Evolutionary conservation across 1,140 invertebrate genomes (phyloP), one percentile per base, ranked within the genome.

Genomic region (Rhyacophila brunnea): DNA sequence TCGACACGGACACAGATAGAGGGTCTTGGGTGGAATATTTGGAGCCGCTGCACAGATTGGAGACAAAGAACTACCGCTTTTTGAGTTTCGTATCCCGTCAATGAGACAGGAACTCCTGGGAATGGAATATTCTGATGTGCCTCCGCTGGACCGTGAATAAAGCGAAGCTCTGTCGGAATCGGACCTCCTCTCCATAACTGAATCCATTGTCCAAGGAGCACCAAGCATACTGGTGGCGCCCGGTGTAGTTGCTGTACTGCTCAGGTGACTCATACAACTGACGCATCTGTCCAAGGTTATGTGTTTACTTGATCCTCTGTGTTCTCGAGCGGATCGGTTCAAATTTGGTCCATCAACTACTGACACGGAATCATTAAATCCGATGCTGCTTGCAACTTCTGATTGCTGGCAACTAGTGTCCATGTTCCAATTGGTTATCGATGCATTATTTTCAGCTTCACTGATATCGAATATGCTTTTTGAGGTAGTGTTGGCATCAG

Each of bases 191-290:
- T 78, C 77, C 23, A 74, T 66, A 17, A 77, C 73, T 51, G 76
- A 76, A 28, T 84, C 82, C 80, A 83, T 83, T 1, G 80, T 85
- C 85, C 84, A 85, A 11, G 80, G 81, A 47, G 76, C 84, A 62
- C 74, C 82, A 68, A 75, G 71, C 68, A 82, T 44, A 68, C 55
- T 54, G 47, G 19, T 43, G 0, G 51, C 52, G 5, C 73, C 72
- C 6, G 75, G 75, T n/a, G 63, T 68, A 6, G 75, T 80, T 18
- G 78, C 77, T 62, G 83, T 81, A 0, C 80, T 78, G 35, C 87
- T 87, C 32, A 90, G 77, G 69, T 89, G 90, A 58, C 86, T 86
- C 67, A 90, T 88, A 65, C 88, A 91, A 67, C 87, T 89, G 50
- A 86, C 79, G 69, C 88, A 90, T 45, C 87, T 74, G 20, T 50